A percentile compares a stretch with the other conserved stretches of the same genome.
These are phyloP conservation scores for Falco berigora DNA, from an alignment of 2,797 vertebrate species.

Conservation along the genomic window DNA sequence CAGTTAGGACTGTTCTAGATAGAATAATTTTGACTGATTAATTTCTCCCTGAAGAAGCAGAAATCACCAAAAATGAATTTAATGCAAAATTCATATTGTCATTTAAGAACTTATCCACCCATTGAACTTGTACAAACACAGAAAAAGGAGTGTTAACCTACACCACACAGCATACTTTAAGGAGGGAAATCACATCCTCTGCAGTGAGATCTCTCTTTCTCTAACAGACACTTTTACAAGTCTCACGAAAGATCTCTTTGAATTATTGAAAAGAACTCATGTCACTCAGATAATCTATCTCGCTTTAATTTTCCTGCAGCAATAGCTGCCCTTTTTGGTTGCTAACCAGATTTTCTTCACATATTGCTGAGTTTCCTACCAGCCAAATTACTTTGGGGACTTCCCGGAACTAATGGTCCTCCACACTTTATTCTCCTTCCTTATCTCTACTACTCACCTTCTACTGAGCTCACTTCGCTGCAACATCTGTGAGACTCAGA, in stretches of 20 bases:
- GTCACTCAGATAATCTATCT: neutral
- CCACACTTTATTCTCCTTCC: neutral
- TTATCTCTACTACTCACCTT: neutral
- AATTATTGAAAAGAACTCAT: neutral
- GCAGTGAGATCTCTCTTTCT: neutral
- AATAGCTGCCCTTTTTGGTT: neutral
- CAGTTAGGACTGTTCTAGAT: neutral
- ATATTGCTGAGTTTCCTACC: neutral
- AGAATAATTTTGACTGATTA: neutral
- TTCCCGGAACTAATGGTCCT: neutral
- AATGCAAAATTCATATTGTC: neutral
- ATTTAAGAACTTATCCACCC: neutral
- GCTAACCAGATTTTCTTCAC: neutral
- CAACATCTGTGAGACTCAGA: neutral
- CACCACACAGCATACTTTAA: neutral
- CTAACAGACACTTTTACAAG: neutral
- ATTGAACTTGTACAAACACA: neutral
- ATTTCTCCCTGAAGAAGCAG: neutral
- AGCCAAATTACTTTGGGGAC: neutral
- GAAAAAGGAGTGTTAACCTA: neutral
- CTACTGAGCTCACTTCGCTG: neutral
- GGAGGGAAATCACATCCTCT: neutral
- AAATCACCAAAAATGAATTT: neutral
- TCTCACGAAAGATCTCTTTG: neutral
- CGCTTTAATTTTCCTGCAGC: neutral